Evolutionary conservation across 2,113 vertebrate genomes (phyloP).

Genomic region (Grammomys surdaster): DNA sequence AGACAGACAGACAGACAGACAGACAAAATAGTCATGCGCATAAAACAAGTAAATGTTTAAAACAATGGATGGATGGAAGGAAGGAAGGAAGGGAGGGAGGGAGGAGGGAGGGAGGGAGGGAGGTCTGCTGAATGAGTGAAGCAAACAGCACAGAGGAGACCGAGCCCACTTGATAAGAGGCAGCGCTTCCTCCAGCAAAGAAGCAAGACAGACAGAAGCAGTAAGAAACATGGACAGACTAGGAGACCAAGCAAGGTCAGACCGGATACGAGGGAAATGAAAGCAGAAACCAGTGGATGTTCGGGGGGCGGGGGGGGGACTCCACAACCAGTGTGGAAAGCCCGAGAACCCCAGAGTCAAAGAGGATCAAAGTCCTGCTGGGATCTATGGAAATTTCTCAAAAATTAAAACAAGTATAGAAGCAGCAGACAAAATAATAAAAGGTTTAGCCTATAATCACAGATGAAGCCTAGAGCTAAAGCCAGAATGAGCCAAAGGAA

Average conservation of each 20-base stretch:
- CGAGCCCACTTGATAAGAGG: not conserved
- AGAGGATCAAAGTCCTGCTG: constrained; percentile 16
- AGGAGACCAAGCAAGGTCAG: constrained; percentile 24
- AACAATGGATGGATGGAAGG: too few species aligned
- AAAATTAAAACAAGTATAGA: constrained; percentile 34
- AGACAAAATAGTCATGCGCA: not conserved
- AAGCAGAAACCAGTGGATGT: not conserved
- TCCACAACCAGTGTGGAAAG: not conserved
- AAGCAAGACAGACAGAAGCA: constrained; percentile 25
- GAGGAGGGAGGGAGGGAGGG: too few species aligned
- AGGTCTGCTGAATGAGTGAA: not conserved
- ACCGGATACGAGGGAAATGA: not conserved
- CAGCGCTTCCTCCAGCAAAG: not conserved
- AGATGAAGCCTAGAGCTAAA: constrained; percentile 25
- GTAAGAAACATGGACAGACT: not conserved
- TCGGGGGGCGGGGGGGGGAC: not conserved
- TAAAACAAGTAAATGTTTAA: not conserved
- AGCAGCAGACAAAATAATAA: constrained; percentile 70
- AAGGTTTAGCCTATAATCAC: constrained; percentile 48
- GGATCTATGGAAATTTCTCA: constrained; percentile 23
- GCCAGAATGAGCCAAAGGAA: constrained; percentile 51
- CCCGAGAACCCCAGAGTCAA: constrained; percentile 12
- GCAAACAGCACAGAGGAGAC: not conserved
- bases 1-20: not conserved
- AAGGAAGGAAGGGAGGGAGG: not conserved